Evolutionary conservation across 2,797 vertebrate genomes (phyloP).

Genomic region (Lepilemur septentrionalis): DNA sequence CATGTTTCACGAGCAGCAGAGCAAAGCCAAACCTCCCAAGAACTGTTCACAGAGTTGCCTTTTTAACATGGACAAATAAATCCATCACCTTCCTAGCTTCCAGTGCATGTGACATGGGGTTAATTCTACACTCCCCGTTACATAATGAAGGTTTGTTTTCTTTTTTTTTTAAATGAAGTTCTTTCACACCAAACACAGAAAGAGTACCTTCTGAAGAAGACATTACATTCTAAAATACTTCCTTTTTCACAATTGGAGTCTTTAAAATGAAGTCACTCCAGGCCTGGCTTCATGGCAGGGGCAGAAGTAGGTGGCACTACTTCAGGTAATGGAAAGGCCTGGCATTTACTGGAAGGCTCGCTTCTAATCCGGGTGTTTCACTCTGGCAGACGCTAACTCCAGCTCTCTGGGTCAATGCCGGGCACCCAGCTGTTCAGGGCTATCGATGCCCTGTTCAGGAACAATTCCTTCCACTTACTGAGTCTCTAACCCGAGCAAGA

Average conservation of each 20-base stretch:
- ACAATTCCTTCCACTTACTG: background rate
- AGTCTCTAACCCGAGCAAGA: background rate
- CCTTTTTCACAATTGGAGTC: background rate
- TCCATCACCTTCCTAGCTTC: background rate
- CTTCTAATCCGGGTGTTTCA: background rate
- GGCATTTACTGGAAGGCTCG: background rate
- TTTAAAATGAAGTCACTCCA: background rate
- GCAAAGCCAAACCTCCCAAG: background rate
- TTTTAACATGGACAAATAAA: background rate
- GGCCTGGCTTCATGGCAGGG: background rate
- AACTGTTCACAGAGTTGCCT: background rate
- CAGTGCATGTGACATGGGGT: accelerated
- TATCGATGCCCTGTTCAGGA: background rate
- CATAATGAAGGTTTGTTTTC: background rate
- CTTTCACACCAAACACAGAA: background rate
- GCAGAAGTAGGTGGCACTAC: background rate
- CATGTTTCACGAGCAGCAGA: background rate
- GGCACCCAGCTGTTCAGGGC: background rate
- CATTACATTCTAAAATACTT: background rate
- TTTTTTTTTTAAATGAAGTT: background rate
- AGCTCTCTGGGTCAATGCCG: background rate
- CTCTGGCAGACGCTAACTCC: background rate
- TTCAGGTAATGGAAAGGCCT: background rate
- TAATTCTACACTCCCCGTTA: background rate
- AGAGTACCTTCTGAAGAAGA: background rate